Base-by-base conservation (phyloP, 2,797 vertebrate genomes). In the Hippopotamyrus pictus region DNA sequence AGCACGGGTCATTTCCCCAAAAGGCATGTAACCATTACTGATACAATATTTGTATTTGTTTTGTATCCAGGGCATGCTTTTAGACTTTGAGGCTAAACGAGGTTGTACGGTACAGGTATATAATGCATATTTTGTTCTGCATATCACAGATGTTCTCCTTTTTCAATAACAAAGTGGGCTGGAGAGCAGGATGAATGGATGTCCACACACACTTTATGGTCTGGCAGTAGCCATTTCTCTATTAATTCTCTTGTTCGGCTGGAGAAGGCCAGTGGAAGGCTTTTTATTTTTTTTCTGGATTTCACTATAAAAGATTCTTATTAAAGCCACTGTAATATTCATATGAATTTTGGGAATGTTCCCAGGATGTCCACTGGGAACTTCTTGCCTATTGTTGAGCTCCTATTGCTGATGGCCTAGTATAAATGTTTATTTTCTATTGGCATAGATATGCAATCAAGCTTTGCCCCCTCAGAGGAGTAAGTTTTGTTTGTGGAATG, bases 391-490 rank as follows among this genome's bases (percentile, higher is more conserved):
- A 79, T 79, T 79, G n/a, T 50, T n/a, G 3, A 84, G 82, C n/a
- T 7, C 22, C 65, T 50, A 14, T 84, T 84, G 44, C 82, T 84
- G 8, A 11, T 25, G 82, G 17, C 11, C 46, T n/a, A 25, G 19
- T 84, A 84, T 50, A 50, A 84, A 44, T 48, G 44, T 48, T 44
- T 84, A 46, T 84, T 84, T 84, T 84, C 82, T 48, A 44, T 84
- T 84, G 82, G 8, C 22, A 84, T 50, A 84, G 82, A 84, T 84
- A 84, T 84, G 82, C 82, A 84, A 50, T 84, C 46, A 84, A 25
- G 82, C 46, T 48, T 50, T 84, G n/a, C 22, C 44, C 9, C 3
- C 46, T 14, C 82, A 48, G 8, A 50, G 46, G 46, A 84, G 82
- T 22, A 48, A 46, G 44, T 50, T 50, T 84, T 84, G 82, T 84